Evolutionary conservation across 2,888 invertebrate species (phyloP).

Genomic region (Buathra laborator): DNA sequence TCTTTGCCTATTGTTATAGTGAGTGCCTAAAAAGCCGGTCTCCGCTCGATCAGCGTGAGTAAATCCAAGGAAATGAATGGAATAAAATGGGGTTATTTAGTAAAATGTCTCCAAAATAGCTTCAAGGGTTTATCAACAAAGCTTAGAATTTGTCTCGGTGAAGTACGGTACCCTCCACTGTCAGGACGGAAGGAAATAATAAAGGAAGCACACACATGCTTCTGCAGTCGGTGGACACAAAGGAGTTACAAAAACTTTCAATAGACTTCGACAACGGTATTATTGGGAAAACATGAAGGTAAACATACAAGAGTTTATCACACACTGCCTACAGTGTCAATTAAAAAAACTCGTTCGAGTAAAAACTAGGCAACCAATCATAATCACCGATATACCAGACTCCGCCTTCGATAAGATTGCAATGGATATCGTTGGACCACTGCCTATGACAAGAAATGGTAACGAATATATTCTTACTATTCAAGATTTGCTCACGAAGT

Average conservation of each 20-base stretch:
- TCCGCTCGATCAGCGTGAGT: too few species aligned
- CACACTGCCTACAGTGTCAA: slow-evolving; percentile 33
- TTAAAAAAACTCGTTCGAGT: not conserved
- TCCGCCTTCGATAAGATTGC: slow-evolving; percentile 42
- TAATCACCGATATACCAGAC: slow-evolving; percentile 47
- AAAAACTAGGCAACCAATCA: slow-evolving; percentile 56
- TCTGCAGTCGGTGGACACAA: slow-evolving; percentile 19
- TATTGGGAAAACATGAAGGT: slow-evolving; percentile 3
- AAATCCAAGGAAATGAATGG: not conserved
- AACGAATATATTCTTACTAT: slow-evolving; percentile 49
- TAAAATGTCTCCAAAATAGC: not conserved
- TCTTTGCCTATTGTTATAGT: too few species aligned
- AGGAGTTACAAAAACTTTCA: not conserved
- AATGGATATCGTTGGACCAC: slow-evolving; percentile 49
- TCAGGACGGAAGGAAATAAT: not conserved
- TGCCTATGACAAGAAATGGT: not conserved
- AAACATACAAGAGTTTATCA: not conserved
- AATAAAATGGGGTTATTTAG: not conserved
- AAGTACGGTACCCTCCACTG: not conserved
- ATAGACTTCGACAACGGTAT: slow-evolving; percentile 12
- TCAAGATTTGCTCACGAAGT: slow-evolving; percentile 59
- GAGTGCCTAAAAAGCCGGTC: too few species aligned
- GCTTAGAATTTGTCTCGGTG: not conserved
- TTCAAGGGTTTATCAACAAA: not conserved
- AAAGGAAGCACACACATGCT: not conserved